Evolutionary conservation across 2,113 vertebrate genomes (phyloP), one percentile per base, ranked within the genome.

Genomic region (Apaloderma vittatum): DNA sequence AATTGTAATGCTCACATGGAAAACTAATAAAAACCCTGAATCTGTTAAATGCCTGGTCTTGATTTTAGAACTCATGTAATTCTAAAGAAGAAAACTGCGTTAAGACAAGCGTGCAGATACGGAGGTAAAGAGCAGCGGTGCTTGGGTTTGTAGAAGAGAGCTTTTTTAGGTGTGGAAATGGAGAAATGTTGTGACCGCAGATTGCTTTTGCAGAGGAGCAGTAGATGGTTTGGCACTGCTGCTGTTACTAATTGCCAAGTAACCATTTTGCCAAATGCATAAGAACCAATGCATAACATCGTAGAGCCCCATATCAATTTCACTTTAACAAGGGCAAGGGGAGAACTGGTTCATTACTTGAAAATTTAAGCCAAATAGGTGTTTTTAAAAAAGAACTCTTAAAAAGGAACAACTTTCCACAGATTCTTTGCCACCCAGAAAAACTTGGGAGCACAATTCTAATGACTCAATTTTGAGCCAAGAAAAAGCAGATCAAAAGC

Each of bases 21-120:
- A 98, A 98, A 98, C 98, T 98, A 99, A 99, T 99, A 99, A 99
- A 99, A 80, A 26, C 96, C 91, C 80, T 97, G 83, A 98, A 97
- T 94, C 90, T 90, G 89, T 27, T 75, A 30, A 19, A 76, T 49
- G 94, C 74, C 78, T 95, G 81, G 63, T 93, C 43, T 85, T 89
- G 81, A 86, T 92, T 93, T 92, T 62, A 57, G 52, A 84, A n/a
- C 36, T 11, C 13, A 4, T 24, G 32, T 67, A 45, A 48, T 32
- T 3, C 11, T 8, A 19, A 27, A 22, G 4, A 51, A 29, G 59
- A 48, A 27, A n/a, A 4, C 54, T 11, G 6, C n/a, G 3, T 30
- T 24, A 30, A 46, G 27, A 22, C 8, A 17, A 11, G 20, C 1
- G 24, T 30, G 6, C 16, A 9, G 72, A 10, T 15, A 15, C 6